These are phyloP conservation scores for Metalampra italica DNA, from an alignment of 2,888 invertebrate genomes.

Conservation along the genomic window DNA sequence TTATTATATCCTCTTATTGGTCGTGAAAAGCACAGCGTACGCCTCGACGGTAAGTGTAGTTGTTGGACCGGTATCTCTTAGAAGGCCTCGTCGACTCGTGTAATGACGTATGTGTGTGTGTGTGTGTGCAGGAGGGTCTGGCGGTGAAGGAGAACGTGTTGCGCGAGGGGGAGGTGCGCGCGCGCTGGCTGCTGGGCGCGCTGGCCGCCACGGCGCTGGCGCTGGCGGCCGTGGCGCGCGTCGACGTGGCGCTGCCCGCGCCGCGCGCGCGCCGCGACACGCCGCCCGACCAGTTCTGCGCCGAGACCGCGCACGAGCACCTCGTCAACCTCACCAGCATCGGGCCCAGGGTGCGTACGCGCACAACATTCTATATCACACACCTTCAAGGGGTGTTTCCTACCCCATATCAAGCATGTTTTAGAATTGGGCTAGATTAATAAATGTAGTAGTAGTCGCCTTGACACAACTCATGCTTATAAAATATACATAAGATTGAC, in stretches of 20 bases:
- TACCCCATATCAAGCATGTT: background rate
- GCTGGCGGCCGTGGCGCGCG: constrained; percentile 69
- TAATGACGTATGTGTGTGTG: background rate
- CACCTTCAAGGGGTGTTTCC: background rate
- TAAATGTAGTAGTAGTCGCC: background rate
- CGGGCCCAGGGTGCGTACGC: constrained; percentile 70
- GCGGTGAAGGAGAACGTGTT: background rate
- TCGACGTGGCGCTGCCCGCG: constrained; percentile 77
- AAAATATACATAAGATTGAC: too few relatives aligned
- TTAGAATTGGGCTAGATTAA: background rate
- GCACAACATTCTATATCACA: background rate
- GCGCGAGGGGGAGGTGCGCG: background rate
- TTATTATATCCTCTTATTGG: too few relatives aligned
- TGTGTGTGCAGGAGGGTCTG: background rate
- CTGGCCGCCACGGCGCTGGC: constrained; percentile 73
- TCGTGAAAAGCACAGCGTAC: too few relatives aligned
- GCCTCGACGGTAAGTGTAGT: too few relatives aligned
- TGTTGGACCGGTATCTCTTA: too few relatives aligned
- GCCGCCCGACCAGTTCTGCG: constrained; percentile 48
- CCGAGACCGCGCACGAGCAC: constrained; percentile 81
- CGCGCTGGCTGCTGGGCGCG: constrained; percentile 62
- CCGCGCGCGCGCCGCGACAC: constrained; percentile 46
- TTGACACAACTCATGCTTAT: too few relatives aligned
- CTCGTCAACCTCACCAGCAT: constrained; percentile 80
- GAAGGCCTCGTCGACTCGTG: too few relatives aligned